Evolutionary conservation across 1,140 invertebrate genomes (phyloP).

Genomic region (Drosophila virilis): DNA sequence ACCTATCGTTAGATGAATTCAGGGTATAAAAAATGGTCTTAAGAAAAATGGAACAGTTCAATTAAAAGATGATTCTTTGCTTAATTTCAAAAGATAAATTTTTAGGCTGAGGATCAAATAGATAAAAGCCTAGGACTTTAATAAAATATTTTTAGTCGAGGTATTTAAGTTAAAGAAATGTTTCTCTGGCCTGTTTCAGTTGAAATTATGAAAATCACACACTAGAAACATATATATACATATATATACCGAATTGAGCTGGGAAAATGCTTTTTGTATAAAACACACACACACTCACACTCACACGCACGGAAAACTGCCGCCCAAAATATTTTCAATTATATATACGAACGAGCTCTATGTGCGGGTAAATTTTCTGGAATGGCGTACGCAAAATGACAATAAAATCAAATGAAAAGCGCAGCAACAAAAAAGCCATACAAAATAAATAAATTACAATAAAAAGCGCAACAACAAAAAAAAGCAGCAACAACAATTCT

Average conservation of each 20-base stretch:
- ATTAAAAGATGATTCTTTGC: too few relatives aligned
- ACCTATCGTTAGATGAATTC: too few relatives aligned
- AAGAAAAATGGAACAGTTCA: too few relatives aligned
- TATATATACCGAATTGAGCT: neutral
- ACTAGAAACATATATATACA: neutral
- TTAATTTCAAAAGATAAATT: too few relatives aligned
- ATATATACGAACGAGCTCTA: neutral
- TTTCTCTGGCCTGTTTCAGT: neutral
- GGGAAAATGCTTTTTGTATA: conserved; percentile 4
- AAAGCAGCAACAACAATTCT: conserved; percentile 11
- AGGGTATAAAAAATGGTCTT: too few relatives aligned
- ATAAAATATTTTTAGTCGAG: too few relatives aligned
- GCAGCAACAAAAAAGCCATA: conserved; percentile 29
- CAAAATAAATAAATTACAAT: conserved; percentile 30
- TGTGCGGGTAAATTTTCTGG: conserved; percentile 13
- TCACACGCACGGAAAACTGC: too few relatives aligned
- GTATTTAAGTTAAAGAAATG: too few relatives aligned
- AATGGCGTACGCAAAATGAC: conserved; percentile 64
- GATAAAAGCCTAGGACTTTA: neutral
- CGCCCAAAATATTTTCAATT: conserved; percentile 1
- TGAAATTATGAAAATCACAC: neutral
- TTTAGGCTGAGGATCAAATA: too few relatives aligned
- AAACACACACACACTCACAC: neutral
- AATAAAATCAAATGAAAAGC: conserved; percentile 70
- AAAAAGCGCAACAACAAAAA: conserved; percentile 5